phyloP scores from a whole-genome alignment of 2,797 vertebrate genomes.

The Enteromius mattozi region DNA sequence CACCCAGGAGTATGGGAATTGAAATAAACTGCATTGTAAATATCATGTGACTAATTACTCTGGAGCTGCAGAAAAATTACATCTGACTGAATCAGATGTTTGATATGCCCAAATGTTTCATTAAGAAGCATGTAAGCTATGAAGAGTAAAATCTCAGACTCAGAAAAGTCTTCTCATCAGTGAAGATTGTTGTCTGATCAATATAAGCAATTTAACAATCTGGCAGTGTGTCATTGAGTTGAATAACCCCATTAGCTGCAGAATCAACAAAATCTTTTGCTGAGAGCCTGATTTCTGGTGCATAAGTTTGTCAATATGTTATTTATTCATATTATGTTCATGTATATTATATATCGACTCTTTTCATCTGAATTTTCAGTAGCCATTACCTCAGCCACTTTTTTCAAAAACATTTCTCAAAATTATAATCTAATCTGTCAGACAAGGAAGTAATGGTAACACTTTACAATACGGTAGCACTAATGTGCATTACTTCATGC shows the following conservation, averaged over 20 bases:
- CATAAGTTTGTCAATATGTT: not conserved
- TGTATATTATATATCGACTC: not conserved
- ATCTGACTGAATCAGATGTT: not conserved
- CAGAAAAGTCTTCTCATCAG: conserved; percentile 3
- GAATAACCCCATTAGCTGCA: conserved; percentile 4
- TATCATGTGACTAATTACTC: not conserved
- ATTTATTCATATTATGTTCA: too few species aligned
- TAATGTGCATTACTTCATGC: too few species aligned
- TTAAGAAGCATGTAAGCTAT: not conserved
- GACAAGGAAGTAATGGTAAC: not conserved
- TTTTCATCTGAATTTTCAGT: not conserved
- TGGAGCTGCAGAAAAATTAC: not conserved
- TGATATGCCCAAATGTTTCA: not conserved
- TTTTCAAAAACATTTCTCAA: not conserved
- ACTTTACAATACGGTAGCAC: too few species aligned
- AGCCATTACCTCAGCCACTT: not conserved
- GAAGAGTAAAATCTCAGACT: not conserved
- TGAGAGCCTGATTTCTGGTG: not conserved
- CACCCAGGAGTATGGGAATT: not conserved
- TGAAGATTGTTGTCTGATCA: not conserved
- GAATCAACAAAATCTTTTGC: conserved; percentile 2
- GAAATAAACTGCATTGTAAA: not conserved
- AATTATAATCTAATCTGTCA: not conserved
- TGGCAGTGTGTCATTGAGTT: conserved; percentile 3
- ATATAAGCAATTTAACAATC: conserved; percentile 25